Percentiles rank a stretch among this genome's conserved stretches.
These are phyloP conservation scores for Heterocephalus glaber DNA, from an alignment of 2,113 vertebrate species.

Conservation along the genomic window DNA sequence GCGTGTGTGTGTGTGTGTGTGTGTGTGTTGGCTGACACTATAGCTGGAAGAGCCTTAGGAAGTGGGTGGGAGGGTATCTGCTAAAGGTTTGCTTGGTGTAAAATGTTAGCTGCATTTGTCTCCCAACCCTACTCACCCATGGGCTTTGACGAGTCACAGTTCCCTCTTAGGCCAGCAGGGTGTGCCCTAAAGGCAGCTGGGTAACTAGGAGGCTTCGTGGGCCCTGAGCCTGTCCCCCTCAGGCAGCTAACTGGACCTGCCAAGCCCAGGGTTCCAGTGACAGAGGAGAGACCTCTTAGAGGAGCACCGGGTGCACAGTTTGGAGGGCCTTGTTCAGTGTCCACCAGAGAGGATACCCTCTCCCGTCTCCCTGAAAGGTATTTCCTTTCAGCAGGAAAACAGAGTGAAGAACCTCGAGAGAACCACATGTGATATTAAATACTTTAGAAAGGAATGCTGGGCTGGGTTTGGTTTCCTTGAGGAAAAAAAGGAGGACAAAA, in stretches of 20 bases:
- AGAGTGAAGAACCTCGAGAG: background rate
- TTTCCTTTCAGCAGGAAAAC: background rate
- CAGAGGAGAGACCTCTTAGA: background rate
- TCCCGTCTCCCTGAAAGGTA: background rate
- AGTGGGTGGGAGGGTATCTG: background rate
- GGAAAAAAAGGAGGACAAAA: background rate
- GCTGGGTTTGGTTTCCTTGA: background rate
- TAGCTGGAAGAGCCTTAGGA: background rate
- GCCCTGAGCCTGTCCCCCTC: background rate
- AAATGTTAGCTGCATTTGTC: background rate
- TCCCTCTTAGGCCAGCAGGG: background rate
- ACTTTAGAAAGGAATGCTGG: background rate
- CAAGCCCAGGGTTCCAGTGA: too few relatives aligned
- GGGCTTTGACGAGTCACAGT: background rate
- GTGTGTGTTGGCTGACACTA: too few relatives aligned
- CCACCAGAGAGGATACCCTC: background rate
- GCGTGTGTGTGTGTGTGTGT: background rate
- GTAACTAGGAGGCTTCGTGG: background rate
- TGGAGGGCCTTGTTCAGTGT: fast-evolving
- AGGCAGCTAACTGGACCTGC: fast-evolving
- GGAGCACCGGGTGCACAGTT: background rate
- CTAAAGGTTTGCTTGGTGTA: background rate
- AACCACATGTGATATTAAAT: background rate
- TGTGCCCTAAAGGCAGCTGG: background rate
- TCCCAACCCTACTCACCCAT: background rate